Evolutionary conservation across 2,113 vertebrate species (phyloP), one percentile per base, ranked within the genome.

Genomic region (Probosciger aterrimus): DNA sequence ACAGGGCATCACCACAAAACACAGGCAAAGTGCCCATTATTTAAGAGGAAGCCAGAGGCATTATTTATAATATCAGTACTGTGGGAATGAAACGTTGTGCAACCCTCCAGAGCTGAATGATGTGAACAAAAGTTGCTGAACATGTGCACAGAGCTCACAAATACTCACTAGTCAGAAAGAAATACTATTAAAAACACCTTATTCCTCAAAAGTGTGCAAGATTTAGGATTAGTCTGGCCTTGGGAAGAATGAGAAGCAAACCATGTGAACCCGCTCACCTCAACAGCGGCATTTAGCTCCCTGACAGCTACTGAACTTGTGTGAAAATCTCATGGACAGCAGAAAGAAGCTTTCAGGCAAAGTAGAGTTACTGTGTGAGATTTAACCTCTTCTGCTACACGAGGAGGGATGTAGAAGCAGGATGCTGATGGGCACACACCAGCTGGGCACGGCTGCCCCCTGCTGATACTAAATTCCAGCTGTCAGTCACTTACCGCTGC

Each of bases 401-500:
- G 10, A 35, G 33, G 16, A 52, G 39, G 18, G 35, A 5, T 13
- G 6, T 2, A 25, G 28, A 59, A 41, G 46, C 47, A 59, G 49
- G 35, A 12, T 12, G 53, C 7, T 53, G 25, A 71, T 50, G 3
- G 44, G 37, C 1, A 0, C 30, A 59, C 33, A 44, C 5, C 9
- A 47, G 62, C 22, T 50, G 60, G 73, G 18, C 70, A 68, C 78
- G 80, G 84, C 52, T 91, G 91, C 94, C 92, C 91, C 95, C 95
- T 96, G 7, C 80, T 69, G 96, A 50, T 47, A 12, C 0, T 24
- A 33, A 59, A 41, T 44, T 50, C 46, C 52, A 7, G 46, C 47
- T 27, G 4, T 33, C 60, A 24, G 37, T 47, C 88, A 98, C 99
- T 99, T 98, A 99, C 99, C 98, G 1, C 67, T 6, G 98, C 77